Conservation (phyloP, 2,113 vertebrate genomes). For the Asarcornis scutulata region DNA sequence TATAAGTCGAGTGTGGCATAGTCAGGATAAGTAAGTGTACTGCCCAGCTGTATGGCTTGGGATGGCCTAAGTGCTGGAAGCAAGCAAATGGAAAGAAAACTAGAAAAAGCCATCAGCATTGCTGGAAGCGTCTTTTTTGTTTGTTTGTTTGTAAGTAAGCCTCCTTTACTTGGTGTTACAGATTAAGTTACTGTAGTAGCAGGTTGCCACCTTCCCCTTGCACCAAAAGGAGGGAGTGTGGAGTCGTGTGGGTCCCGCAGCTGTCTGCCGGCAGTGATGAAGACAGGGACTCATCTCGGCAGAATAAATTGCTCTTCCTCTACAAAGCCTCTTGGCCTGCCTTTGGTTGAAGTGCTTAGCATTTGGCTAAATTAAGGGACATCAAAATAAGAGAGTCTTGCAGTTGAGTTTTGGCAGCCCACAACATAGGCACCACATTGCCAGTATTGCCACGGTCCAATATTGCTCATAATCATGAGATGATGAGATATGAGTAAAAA, state of each 20-base stretch:
- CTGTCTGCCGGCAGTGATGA: neutral
- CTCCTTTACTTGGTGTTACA: fast-evolving
- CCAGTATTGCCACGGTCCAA: no score
- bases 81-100: neutral
- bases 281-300: neutral
- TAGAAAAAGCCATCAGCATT: neutral
- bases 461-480: fast-evolving
- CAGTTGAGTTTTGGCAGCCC: neutral
- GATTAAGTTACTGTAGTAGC: neutral
- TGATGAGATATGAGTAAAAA: neutral
- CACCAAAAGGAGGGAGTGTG: fast-evolving
- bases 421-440: neutral
- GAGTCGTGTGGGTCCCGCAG: neutral
- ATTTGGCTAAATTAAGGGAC: neutral
- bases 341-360: neutral
- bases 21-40: neutral
- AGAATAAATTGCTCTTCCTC: neutral
- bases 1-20: neutral
- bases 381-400: neutral
- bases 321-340: neutral
- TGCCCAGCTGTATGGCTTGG: neutral
- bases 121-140: neutral
- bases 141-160: neutral
- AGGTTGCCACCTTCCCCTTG: neutral
- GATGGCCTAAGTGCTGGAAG: neutral